Conservation (phyloP, 2,888 invertebrate genomes). For the Ceratothoa steindachneri region DNA sequence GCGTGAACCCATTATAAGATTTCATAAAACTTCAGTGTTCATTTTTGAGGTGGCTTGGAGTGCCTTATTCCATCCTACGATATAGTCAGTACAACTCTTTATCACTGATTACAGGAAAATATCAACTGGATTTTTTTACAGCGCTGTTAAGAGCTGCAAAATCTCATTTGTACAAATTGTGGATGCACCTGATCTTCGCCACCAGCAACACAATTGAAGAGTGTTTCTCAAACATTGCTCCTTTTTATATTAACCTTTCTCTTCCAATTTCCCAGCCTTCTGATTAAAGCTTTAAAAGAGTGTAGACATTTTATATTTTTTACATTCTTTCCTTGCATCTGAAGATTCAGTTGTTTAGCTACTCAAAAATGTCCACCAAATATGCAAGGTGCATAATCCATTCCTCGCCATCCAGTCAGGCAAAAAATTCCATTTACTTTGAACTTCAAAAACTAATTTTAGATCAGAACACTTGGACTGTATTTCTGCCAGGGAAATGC, state of each 20-base stretch:
- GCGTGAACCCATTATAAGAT: too few species aligned
- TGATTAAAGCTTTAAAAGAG: not conserved
- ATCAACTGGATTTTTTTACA: too few species aligned
- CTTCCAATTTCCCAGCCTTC: not conserved
- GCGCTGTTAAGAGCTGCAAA: too few species aligned
- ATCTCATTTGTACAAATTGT: not conserved
- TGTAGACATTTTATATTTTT: not conserved
- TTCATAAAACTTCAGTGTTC: too few species aligned
- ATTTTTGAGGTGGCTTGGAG: too few species aligned
- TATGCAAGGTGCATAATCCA: not conserved
- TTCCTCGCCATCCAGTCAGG: not conserved
- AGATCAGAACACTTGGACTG: too few species aligned
- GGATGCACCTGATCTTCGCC: too few species aligned
- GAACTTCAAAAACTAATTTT: too few species aligned
- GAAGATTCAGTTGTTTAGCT: not conserved
- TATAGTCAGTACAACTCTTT: too few species aligned
- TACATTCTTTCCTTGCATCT: not conserved
- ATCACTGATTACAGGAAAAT: too few species aligned
- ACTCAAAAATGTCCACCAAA: not conserved
- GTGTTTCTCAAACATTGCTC: not conserved
- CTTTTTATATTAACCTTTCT: not conserved
- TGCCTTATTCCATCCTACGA: too few species aligned
- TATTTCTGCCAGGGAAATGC: too few species aligned
- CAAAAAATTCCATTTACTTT: conserved; percentile 1
- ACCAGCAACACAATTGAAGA: not conserved